Evolutionary conservation across 2,797 vertebrate species (phyloP).

Genomic region (Artibeus jamaicensis): DNA sequence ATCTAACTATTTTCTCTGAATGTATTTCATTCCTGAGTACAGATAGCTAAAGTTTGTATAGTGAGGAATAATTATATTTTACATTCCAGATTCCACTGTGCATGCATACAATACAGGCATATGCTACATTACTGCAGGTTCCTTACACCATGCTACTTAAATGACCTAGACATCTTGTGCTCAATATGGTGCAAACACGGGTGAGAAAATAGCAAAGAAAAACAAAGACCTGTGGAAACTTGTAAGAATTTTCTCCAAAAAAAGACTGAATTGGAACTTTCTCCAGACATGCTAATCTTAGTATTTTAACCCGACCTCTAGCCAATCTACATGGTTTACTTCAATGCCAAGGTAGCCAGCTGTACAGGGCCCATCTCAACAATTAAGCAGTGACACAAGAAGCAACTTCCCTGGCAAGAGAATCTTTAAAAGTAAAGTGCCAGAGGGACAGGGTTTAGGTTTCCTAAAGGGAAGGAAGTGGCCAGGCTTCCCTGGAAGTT

Average conservation of each 20-base stretch:
- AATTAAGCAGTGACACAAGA: neutral
- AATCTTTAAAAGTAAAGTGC: neutral
- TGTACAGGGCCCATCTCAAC: neutral
- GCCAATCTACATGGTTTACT: neutral
- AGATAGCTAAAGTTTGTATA: neutral
- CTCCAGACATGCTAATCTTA: neutral
- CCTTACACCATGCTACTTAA: neutral
- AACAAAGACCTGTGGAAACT: neutral
- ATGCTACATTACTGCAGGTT: neutral
- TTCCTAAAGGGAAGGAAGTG: neutral
- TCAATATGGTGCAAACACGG: neutral
- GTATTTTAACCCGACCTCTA: neutral
- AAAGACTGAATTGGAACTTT: neutral
- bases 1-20: slow-evolving; percentile 9
- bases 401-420: neutral
- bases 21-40: neutral
- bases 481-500: neutral
- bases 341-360: neutral
- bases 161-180: neutral
- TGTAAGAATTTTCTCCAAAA: slow-evolving; percentile 28
- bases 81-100: neutral
- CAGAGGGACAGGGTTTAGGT: neutral
- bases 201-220: slow-evolving; percentile 13
- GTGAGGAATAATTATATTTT: neutral
- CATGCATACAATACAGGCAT: neutral